Evolutionary conservation across 1,140 invertebrate species (phyloP).

Genomic region (Lordiphosa mommai): DNA sequence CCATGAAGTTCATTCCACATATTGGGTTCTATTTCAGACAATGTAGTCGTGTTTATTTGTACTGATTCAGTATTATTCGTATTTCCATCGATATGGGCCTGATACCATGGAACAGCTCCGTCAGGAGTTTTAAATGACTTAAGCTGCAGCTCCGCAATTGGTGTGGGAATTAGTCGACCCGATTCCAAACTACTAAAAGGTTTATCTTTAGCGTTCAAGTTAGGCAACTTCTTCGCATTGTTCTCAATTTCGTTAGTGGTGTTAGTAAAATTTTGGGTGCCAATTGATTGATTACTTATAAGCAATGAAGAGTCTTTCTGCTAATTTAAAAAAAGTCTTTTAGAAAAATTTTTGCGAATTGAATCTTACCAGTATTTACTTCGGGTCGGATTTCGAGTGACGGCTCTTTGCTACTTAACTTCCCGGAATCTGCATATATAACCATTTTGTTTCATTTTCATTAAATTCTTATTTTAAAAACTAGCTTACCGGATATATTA

Average conservation of each 20-base stretch:
- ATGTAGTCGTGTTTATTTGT: neutral
- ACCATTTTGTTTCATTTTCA: no score
- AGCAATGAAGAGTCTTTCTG: conserved; percentile 54
- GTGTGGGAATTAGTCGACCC: conserved; percentile 35
- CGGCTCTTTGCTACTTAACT: no score
- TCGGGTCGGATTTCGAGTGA: neutral
- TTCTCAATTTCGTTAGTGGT: conserved; percentile 39
- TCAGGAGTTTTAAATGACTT: conserved; percentile 47
- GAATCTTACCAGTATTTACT: conserved; percentile 61
- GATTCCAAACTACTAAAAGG: conserved; percentile 28
- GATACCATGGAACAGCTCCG: conserved; percentile 45
- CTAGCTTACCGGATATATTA: no score
- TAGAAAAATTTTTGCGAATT: conserved; percentile 18
- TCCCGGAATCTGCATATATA: neutral
- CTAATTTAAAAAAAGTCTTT: conserved; percentile 64
- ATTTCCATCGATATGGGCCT: conserved; percentile 5
- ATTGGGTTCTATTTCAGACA: neutral
- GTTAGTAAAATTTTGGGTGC: conserved; percentile 49
- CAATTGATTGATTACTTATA: conserved; percentile 60
- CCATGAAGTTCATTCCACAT: neutral
- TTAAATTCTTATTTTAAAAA: no score
- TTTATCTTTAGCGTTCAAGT: conserved; percentile 36
- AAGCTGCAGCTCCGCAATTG: conserved; percentile 59
- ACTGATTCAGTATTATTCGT: neutral
- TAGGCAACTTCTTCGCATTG: conserved; percentile 38